These are phyloP conservation scores for Formicarius rufipectus DNA, from an alignment of 2,113 vertebrate species.

Conservation along the genomic window DNA sequence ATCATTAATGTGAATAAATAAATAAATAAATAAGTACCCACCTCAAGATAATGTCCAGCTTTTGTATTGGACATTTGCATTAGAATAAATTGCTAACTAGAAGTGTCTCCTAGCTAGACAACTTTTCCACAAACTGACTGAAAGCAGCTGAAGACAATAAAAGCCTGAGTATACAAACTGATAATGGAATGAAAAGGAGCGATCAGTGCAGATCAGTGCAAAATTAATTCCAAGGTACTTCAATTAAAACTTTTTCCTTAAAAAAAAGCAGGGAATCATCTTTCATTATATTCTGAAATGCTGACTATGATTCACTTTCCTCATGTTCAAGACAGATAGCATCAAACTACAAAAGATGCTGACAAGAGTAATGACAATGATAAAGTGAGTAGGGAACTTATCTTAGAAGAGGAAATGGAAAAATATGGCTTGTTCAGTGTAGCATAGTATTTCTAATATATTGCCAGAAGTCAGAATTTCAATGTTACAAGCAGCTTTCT, in stretches of 20 bases:
- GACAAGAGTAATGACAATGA: slow-evolving; percentile 5
- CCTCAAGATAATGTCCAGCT: not conserved
- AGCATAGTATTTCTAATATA: not conserved
- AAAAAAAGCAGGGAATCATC: not conserved
- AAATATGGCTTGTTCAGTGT: not conserved
- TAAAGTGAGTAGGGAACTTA: not conserved
- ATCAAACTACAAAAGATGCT: slow-evolving; percentile 10
- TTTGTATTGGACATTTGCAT: not conserved
- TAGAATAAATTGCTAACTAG: not conserved
- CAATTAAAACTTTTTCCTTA: not conserved
- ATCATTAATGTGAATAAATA: not conserved
- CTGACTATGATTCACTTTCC: not conserved
- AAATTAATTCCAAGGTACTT: not conserved
- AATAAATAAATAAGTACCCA: not conserved
- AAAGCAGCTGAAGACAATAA: not conserved
- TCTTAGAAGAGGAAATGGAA: not conserved
- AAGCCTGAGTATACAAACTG: not conserved
- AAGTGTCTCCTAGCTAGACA: not conserved
- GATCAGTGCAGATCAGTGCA: not conserved
- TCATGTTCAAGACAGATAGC: not conserved
- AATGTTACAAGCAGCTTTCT: not conserved
- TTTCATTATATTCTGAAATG: not conserved
- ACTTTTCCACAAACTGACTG: not conserved
- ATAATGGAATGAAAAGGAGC: not conserved
- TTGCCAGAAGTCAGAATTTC: not conserved